Conservation (phyloP, 1,140 invertebrate genomes). For the Drosophila tristis region DNA sequence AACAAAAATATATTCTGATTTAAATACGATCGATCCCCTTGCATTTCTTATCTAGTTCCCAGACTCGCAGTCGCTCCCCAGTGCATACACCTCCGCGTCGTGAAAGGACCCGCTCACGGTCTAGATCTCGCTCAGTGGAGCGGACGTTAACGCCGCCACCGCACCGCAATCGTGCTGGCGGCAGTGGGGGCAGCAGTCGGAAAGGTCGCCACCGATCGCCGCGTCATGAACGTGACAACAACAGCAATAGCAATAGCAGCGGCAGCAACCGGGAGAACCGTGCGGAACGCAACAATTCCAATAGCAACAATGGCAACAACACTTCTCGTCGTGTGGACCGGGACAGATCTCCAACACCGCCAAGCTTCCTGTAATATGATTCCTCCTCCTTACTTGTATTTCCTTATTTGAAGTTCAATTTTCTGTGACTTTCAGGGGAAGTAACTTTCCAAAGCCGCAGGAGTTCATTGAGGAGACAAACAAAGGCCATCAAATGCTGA, state of each 20-base stretch:
- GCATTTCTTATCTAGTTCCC: conserved; percentile 82
- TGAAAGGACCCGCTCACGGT: conserved; percentile 82
- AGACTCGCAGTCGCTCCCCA: conserved; percentile 86
- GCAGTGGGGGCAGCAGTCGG: conserved; percentile 42
- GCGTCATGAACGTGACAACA: conserved; percentile 73
- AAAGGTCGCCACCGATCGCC: conserved; percentile 75
- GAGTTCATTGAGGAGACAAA: conserved; percentile 92
- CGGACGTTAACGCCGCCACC: conserved; percentile 54
- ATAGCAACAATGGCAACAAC: conserved; percentile 39
- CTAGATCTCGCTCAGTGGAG: conserved; percentile 85
- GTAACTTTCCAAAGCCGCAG: conserved; percentile 85
- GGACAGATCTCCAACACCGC: conserved; percentile 90
- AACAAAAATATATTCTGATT: not conserved
- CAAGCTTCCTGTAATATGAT: conserved; percentile 89
- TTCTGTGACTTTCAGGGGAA: conserved; percentile 46
- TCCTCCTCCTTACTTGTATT: conserved; percentile 3
- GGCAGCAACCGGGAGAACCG: conserved; percentile 51
- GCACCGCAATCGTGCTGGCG: conserved; percentile 65
- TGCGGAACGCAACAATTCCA: conserved; percentile 34
- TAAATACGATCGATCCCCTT: not conserved
- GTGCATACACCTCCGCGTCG: conserved; percentile 47
- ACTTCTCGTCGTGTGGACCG: conserved; percentile 73
- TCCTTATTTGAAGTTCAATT: not conserved
- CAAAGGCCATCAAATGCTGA: conserved; percentile 97
- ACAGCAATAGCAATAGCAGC: conserved; percentile 27